These are phyloP conservation scores for Buceros bicornis DNA, from an alignment of 2,797 vertebrate genomes.

Conservation along the genomic window DNA sequence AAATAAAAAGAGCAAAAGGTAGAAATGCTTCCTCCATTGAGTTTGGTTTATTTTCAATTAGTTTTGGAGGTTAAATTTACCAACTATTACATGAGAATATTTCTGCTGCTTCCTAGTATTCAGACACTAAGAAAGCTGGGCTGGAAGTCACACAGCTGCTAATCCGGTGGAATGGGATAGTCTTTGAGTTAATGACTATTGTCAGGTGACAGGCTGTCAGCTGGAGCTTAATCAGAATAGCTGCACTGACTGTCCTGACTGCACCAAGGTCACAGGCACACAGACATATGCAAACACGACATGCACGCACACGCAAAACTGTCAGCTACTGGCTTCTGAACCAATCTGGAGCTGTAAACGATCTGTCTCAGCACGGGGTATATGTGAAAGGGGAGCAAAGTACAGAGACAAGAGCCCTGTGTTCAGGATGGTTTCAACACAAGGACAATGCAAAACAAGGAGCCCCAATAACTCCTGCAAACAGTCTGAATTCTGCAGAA, in stretches of 20 bases:
- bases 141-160: slow-evolving; percentile 37
- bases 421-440: neutral
- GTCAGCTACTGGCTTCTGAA: neutral
- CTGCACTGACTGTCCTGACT: neutral
- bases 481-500: neutral
- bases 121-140: neutral
- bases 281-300: neutral
- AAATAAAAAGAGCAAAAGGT: neutral
- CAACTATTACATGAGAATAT: neutral
- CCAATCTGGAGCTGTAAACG: neutral
- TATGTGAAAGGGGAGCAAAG: neutral
- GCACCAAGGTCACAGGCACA: slow-evolving; percentile 39
- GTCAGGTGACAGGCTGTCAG: slow-evolving; percentile 47
- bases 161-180: neutral
- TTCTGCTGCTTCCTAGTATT: neutral
- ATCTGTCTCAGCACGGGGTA: neutral
- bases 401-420: neutral
- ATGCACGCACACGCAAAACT: neutral
- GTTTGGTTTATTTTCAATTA: neutral
- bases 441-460: neutral
- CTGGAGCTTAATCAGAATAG: slow-evolving; percentile 22
- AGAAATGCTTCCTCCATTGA: neutral
- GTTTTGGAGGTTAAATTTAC: neutral
- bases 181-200: slow-evolving; percentile 8
- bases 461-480: neutral